Conservation (phyloP, 2,888 invertebrate genomes). For the Ceraclea dissimilis region DNA sequence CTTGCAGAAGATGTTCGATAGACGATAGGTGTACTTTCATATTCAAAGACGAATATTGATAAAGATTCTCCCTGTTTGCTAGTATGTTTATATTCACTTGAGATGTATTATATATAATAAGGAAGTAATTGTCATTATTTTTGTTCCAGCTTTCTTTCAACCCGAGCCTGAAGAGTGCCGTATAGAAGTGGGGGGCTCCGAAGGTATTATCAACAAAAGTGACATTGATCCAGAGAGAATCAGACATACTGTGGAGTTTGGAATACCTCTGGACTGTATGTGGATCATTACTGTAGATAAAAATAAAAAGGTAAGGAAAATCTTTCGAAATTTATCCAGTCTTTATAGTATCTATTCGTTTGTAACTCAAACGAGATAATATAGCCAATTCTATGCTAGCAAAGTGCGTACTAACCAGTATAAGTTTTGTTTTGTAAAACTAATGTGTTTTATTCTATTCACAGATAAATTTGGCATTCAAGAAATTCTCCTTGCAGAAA, state of each 20-base stretch:
- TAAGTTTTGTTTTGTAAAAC: too few relatives aligned
- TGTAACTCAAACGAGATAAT: too few relatives aligned
- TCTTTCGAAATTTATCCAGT: too few relatives aligned
- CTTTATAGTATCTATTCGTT: too few relatives aligned
- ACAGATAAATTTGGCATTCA: conserved; percentile 64
- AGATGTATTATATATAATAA: too few relatives aligned
- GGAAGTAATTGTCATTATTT: not conserved
- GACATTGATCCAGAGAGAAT: conserved; percentile 50
- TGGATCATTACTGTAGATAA: conserved; percentile 61
- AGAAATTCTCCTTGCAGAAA: conserved; percentile 55
- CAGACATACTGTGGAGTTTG: conserved; percentile 44
- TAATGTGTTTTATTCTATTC: not conserved
- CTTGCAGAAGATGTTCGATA: too few relatives aligned
- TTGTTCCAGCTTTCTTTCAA: conserved; percentile 34
- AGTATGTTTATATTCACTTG: too few relatives aligned
- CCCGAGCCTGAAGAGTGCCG: conserved; percentile 54
- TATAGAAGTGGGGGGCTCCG: conserved; percentile 44
- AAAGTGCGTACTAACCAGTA: too few relatives aligned
- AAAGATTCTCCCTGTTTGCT: too few relatives aligned
- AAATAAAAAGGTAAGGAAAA: conserved; percentile 52
- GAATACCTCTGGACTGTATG: conserved; percentile 62
- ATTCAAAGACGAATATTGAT: too few relatives aligned
- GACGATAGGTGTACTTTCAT: too few relatives aligned
- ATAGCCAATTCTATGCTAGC: too few relatives aligned
- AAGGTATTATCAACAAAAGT: conserved; percentile 50